These are phyloP conservation scores for Oncorhynchus mykiss DNA, from an alignment of 2,113 vertebrate genomes.

Conservation along the genomic window DNA sequence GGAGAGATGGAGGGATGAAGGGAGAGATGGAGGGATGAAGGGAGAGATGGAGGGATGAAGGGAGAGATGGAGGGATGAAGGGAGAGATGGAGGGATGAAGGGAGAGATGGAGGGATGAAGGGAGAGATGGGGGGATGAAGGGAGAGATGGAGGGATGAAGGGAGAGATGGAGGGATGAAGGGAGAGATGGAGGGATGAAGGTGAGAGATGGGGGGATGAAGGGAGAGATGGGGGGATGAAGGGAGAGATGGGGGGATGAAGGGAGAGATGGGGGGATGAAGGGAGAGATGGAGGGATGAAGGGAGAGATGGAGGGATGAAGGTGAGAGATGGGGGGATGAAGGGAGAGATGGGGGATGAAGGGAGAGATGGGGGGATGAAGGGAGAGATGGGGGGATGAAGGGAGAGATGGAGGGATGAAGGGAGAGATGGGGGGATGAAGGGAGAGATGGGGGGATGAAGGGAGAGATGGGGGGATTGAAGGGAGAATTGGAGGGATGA, in stretches of 20 bases:
- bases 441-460: conserved; percentile 32
- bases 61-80: neutral
- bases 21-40: too few relatives aligned
- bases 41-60: conserved; percentile 28
- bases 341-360: neutral
- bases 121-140: conserved; percentile 30
- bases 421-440: too few relatives aligned
- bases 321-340: neutral
- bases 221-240: neutral
- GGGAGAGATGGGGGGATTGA: neutral
- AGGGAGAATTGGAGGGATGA: neutral
- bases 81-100: neutral
- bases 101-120: too few relatives aligned
- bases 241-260: neutral
- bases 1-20: neutral
- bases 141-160: neutral
- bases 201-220: conserved; percentile 35
- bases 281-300: conserved; percentile 28
- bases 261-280: too few relatives aligned
- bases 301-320: neutral
- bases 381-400: neutral
- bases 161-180: neutral
- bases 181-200: too few relatives aligned
- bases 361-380: conserved; percentile 32
- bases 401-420: neutral